Percentiles rank a stretch among this genome's conserved stretches.
phyloP scores from a whole-genome alignment of 2,797 vertebrate species.

The Astyanax mexicanus region DNA sequence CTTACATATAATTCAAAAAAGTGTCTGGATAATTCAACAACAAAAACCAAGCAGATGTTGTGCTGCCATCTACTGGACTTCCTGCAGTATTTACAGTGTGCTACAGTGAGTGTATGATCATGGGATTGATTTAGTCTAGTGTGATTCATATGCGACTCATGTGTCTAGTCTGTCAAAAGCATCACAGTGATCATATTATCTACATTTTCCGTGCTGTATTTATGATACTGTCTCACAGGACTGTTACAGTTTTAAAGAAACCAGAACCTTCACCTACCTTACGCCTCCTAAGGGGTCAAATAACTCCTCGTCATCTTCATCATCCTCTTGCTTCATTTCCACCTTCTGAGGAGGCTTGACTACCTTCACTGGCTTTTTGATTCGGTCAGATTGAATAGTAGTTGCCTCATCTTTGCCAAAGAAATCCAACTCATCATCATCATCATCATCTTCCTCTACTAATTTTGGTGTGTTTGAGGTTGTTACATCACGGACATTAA shows the following conservation, averaged over 20 bases:
- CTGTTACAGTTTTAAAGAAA: background rate
- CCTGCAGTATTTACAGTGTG: background rate
- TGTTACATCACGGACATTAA: slow-evolving; percentile 61
- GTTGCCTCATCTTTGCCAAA: slow-evolving; percentile 74
- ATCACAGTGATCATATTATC: background rate
- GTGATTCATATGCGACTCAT: background rate
- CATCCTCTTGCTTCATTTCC: slow-evolving; percentile 70
- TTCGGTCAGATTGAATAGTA: slow-evolving; percentile 15
- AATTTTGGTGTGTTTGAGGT: slow-evolving; percentile 65
- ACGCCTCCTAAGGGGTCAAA: slow-evolving; percentile 84
- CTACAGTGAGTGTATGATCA: background rate
- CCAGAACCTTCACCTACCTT: slow-evolving; percentile 67
- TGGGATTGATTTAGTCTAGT: background rate
- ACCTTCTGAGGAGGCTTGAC: slow-evolving; percentile 58
- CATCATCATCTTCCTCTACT: slow-evolving; percentile 66
- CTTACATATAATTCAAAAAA: too few relatives aligned
- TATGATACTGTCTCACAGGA: background rate
- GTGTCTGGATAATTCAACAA: too few relatives aligned
- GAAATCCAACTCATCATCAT: slow-evolving; percentile 75
- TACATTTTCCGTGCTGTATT: background rate
- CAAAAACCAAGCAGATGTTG: background rate
- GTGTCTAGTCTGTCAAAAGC: background rate
- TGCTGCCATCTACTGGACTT: slow-evolving; percentile 14
- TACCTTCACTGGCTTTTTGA: slow-evolving; percentile 37
- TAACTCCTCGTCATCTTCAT: slow-evolving; percentile 72